These are phyloP conservation scores for Actinopyga echinites DNA, from an alignment of 53 echinoderm and acorn worm genomes.

Conservation along the genomic window DNA sequence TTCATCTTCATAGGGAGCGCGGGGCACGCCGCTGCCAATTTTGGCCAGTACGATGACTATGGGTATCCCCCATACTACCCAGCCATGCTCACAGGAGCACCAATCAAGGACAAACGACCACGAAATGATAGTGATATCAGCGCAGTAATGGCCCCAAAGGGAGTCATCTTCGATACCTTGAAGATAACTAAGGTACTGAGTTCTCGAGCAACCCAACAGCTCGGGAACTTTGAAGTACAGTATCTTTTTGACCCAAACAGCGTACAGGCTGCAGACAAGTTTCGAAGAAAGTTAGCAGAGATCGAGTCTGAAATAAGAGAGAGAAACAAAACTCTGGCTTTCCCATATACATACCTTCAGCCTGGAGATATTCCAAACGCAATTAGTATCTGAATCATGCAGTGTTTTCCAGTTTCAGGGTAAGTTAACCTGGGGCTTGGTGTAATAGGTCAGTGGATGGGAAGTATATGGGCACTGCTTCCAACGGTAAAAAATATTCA, in stretches of 20 bases:
- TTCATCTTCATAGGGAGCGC: too few species aligned
- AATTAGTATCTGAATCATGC: conserved; percentile 68
- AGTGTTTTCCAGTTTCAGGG: too few species aligned
- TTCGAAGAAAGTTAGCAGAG: conserved; percentile 33
- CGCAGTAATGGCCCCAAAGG: conserved; percentile 57
- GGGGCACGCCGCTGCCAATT: too few species aligned
- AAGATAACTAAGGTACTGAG: conserved; percentile 78
- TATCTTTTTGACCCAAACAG: conserved; percentile 70
- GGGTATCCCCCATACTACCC: too few species aligned
- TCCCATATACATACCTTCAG: conserved; percentile 43
- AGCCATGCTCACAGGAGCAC: conserved; percentile 47
- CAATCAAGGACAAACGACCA: conserved; percentile 56
- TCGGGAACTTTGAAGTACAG: conserved; percentile 85
- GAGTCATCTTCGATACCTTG: conserved; percentile 69
- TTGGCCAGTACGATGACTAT: too few species aligned
- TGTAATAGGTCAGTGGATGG: too few species aligned
- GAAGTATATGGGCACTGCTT: too few species aligned
- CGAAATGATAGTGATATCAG: conserved; percentile 54
- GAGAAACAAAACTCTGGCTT: conserved; percentile 9
- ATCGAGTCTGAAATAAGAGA: conserved; percentile 45
- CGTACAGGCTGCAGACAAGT: conserved; percentile 56
- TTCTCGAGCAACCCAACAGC: conserved; percentile 75
- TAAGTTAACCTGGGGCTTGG: background rate
- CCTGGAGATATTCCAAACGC: conserved; percentile 68
- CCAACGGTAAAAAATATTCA: too few species aligned